phyloP scores from a whole-genome alignment of 1,140 invertebrate genomes.

The Drosophila murphyi region DNA sequence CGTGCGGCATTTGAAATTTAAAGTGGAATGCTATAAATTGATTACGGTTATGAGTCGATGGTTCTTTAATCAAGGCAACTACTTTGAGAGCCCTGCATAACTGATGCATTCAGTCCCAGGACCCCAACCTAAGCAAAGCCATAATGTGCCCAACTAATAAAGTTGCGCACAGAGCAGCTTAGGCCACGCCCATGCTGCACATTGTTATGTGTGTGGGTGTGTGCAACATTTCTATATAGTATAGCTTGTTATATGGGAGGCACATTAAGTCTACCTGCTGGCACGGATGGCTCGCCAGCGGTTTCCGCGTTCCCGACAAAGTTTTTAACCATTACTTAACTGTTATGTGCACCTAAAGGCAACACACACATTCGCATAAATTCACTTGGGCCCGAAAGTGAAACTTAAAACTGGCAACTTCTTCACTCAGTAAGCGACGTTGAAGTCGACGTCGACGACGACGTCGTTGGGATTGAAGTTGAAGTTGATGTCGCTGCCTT shows the following conservation, averaged over 20 bases:
- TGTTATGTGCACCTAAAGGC: slow-evolving; percentile 77
- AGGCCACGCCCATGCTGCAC: slow-evolving; percentile 69
- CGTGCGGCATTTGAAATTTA: slow-evolving; percentile 67
- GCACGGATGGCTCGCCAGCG: slow-evolving; percentile 25
- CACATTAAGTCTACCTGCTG: slow-evolving; percentile 50
- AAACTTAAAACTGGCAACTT: slow-evolving; percentile 66
- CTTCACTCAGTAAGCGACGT: slow-evolving; percentile 43
- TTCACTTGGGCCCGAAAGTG: slow-evolving; percentile 79
- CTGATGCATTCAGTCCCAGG: slow-evolving; percentile 33
- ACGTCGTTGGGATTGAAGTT: slow-evolving; percentile 13
- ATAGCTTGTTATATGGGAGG: slow-evolving; percentile 46
- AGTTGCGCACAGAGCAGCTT: slow-evolving; percentile 66
- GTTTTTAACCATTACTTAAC: slow-evolving; percentile 81
- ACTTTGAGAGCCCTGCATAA: slow-evolving; percentile 29
- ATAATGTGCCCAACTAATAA: slow-evolving; percentile 76
- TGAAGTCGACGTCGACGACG: slow-evolving; percentile 8
- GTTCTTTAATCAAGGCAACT: slow-evolving; percentile 37
- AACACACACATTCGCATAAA: slow-evolving; percentile 53
- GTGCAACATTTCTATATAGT: slow-evolving; percentile 37
- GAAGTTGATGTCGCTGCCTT: slow-evolving; percentile 43
- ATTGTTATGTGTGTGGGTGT: slow-evolving; percentile 46
- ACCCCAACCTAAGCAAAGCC: slow-evolving; percentile 68
- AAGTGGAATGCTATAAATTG: slow-evolving; percentile 61
- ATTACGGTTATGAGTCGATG: slow-evolving; percentile 53
- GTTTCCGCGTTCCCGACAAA: slow-evolving; percentile 57